These are phyloP conservation scores for Clupea harengus DNA, from an alignment of 2,113 vertebrate species.

Conservation along the genomic window DNA sequence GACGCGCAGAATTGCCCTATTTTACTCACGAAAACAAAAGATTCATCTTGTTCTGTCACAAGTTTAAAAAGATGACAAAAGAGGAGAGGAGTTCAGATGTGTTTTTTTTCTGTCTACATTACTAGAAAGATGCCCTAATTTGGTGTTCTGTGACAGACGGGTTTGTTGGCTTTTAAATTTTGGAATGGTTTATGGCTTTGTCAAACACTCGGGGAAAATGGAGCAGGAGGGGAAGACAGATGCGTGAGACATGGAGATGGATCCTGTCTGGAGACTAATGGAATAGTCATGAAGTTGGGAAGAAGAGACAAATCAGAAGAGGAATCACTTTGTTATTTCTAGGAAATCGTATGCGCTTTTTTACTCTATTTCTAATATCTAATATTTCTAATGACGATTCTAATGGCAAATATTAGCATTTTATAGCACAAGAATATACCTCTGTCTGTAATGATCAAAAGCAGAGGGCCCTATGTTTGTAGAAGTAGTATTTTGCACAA, in stretches of 20 bases:
- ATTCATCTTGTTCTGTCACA: slow-evolving; percentile 20
- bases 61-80: slow-evolving; percentile 35
- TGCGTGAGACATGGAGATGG: not conserved
- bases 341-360: no score
- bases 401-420: no score
- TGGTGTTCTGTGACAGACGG: not conserved
- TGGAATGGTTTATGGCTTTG: slow-evolving; percentile 38
- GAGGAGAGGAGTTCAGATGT: slow-evolving; percentile 21
- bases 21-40: slow-evolving; percentile 6
- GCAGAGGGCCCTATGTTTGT: no score
- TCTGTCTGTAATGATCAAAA: no score
- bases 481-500: no score
- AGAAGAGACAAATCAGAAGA: not conserved
- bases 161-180: slow-evolving; percentile 14
- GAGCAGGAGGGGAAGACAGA: slow-evolving; percentile 35
- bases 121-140: slow-evolving; percentile 35
- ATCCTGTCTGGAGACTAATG: slow-evolving; percentile 25
- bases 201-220: slow-evolving; percentile 29
- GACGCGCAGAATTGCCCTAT: not conserved
- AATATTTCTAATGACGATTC: no score
- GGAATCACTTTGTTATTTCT: no score
- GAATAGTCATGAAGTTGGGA: not conserved
- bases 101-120: not conserved
- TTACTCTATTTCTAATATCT: no score
- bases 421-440: no score